Evolutionary conservation across 2,113 vertebrate species (phyloP).

Genomic region (Hyperopisus bebe): DNA sequence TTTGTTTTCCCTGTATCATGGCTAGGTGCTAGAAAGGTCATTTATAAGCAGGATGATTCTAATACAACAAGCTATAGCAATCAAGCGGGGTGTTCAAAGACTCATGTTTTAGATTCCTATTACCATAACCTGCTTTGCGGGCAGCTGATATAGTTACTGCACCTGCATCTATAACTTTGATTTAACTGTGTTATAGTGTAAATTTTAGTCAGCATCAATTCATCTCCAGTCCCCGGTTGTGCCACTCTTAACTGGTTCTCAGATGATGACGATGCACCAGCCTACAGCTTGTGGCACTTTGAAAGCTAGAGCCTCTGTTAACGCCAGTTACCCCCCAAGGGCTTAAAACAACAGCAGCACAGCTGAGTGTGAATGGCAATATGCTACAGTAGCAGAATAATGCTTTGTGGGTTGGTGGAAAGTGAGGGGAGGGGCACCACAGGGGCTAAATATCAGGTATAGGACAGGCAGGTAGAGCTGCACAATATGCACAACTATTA

Average conservation of each 20-base stretch:
- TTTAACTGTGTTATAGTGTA: not conserved
- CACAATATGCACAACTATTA: not conserved
- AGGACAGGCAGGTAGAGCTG: not conserved
- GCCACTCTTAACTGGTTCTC: not conserved
- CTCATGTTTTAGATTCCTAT: not conserved
- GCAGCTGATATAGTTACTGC: not conserved
- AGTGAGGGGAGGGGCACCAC: not conserved
- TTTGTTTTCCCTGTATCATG: not conserved
- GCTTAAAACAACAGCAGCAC: not conserved
- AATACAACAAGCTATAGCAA: not conserved
- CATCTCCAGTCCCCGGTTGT: not conserved
- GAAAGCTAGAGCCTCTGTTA: not conserved
- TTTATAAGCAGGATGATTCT: not conserved
- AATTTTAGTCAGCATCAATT: not conserved
- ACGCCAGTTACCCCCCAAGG: not conserved
- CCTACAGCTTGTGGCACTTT: not conserved
- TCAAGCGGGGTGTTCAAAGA: not conserved
- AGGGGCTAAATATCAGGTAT: not conserved
- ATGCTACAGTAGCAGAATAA: not conserved
- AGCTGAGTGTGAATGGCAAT: not conserved
- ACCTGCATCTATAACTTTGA: not conserved
- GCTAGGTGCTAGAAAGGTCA: not conserved
- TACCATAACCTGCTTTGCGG: not conserved
- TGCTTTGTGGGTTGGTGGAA: not conserved
- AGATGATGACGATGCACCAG: not conserved